Conservation (phyloP, 1,140 invertebrate species). For the Trichonephila clavipes region DNA sequence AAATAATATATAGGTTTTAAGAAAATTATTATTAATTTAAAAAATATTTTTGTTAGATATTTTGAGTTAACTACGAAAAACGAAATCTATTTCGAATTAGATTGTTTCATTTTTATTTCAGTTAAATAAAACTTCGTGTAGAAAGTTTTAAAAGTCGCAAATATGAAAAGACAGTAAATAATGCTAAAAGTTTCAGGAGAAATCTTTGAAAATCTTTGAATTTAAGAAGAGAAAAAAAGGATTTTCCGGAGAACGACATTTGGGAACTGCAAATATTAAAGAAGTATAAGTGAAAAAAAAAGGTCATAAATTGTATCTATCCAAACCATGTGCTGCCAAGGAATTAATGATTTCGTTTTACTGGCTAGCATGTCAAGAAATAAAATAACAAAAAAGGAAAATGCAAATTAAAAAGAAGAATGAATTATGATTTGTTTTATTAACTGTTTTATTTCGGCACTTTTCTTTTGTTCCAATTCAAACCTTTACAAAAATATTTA, state of each 20-base stretch:
- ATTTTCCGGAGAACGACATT: neutral
- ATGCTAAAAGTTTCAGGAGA: too few species aligned
- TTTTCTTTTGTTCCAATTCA: neutral
- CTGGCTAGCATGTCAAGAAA: neutral
- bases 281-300: neutral
- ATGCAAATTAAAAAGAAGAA: neutral
- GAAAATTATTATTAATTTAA: too few species aligned
- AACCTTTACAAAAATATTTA: neutral
- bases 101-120: too few species aligned
- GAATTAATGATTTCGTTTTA: constrained; percentile 16
- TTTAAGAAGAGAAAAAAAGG: neutral
- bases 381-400: neutral
- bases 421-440: constrained; percentile 7
- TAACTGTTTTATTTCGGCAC: neutral
- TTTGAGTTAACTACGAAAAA: too few species aligned
- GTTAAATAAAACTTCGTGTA: too few species aligned
- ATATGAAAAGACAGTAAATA: too few species aligned
- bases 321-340: neutral
- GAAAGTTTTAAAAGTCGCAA: too few species aligned
- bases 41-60: too few species aligned
- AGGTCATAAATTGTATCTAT: neutral
- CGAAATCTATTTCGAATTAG: too few species aligned
- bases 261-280: neutral
- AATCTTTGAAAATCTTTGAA: neutral
- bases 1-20: too few species aligned